These are phyloP conservation scores for Urechis unicinctus DNA, from an alignment of 2,888 invertebrate genomes.

Conservation along the genomic window DNA sequence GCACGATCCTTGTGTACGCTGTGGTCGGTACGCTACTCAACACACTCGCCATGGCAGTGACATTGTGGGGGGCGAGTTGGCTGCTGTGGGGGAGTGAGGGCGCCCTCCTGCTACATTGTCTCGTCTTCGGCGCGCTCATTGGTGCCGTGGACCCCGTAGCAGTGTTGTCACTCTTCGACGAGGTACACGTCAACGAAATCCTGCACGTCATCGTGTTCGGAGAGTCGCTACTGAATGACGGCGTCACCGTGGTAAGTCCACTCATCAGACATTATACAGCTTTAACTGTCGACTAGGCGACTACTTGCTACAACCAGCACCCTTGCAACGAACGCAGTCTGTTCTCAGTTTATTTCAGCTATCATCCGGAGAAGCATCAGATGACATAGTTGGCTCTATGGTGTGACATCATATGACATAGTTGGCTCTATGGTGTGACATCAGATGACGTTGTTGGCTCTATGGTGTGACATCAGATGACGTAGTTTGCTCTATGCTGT, in stretches of 20 bases:
- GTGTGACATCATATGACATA: no score
- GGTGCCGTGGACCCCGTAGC: constrained; percentile 59
- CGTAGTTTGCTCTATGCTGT: no score
- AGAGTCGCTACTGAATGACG: constrained; percentile 55
- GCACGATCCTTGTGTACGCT: constrained; percentile 56
- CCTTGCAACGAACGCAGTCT: no score
- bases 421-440: no score
- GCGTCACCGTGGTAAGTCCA: not conserved
- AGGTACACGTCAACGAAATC: constrained; percentile 56
- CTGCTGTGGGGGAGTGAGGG: not conserved
- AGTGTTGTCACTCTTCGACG: constrained; percentile 55
- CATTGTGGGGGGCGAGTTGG: constrained; percentile 2
- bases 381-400: no score
- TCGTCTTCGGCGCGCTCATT: constrained; percentile 56
- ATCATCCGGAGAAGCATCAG: no score
- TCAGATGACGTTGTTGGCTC: no score
- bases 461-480: no score
- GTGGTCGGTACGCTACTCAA: constrained; percentile 39
- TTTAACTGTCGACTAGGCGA: no score
- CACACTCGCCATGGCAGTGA: constrained; percentile 9
- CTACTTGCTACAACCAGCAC: no score
- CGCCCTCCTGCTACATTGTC: constrained; percentile 27
- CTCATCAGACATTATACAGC: no score
- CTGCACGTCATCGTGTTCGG: constrained; percentile 59
- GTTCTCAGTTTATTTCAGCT: no score